These are phyloP conservation scores for Tachina fera DNA, from an alignment of 2,888 invertebrate species.

Conservation along the genomic window DNA sequence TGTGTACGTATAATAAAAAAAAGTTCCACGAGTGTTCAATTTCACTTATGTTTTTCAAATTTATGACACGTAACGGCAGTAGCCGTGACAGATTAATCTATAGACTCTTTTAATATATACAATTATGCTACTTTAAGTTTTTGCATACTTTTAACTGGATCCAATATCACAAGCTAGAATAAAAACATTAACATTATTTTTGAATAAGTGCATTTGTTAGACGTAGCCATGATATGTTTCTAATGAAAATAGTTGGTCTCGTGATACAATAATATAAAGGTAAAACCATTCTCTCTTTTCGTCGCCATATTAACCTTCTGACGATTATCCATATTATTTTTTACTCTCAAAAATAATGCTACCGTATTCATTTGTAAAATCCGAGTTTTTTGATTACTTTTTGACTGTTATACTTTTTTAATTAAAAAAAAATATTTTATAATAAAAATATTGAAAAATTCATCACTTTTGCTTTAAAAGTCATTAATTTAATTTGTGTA, in stretches of 20 bases:
- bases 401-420: too few species aligned
- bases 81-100: constrained; percentile 62
- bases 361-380: too few species aligned
- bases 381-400: too few species aligned
- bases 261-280: too few species aligned
- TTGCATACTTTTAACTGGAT: background rate
- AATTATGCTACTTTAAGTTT: background rate
- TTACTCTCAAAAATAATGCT: too few species aligned
- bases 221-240: background rate
- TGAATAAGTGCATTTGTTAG: constrained; percentile 11
- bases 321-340: too few species aligned
- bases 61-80: constrained; percentile 68
- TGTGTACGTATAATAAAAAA: background rate
- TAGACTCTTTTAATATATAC: constrained; percentile 5
- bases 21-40: constrained; percentile 51
- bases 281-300: too few species aligned
- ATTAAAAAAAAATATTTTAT: too few species aligned
- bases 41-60: constrained; percentile 57
- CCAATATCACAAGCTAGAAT: background rate
- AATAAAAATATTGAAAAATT: too few species aligned
- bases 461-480: too few species aligned
- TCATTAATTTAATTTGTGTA: too few species aligned
- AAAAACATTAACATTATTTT: background rate
- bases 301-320: too few species aligned
- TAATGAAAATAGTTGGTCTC: constrained; percentile 3